Base-by-base conservation (phyloP, 2,113 vertebrate species). In the Promerops cafer region DNA sequence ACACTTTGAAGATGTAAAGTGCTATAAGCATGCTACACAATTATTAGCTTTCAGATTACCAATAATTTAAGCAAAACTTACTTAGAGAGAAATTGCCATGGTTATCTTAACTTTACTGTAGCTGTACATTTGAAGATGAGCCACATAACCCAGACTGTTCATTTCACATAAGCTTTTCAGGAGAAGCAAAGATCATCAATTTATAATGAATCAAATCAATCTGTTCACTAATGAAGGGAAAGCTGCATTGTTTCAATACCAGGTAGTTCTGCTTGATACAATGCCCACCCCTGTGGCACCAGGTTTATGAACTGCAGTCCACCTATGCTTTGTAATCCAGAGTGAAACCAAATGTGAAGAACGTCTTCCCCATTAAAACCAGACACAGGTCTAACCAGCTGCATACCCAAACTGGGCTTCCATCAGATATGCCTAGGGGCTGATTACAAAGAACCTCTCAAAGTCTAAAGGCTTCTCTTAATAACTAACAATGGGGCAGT, bases 1-100 rank as follows among this genome's bases (percentile, higher is more conserved):
- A 92, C 92, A 95, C 90, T 93, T 93, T 65, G 92, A 93, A 92
- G 90, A 86, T 75, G 8, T 76, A 56, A 88, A 94, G 52, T 77
- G 40, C 81, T 87, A 60, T 21, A 93, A 70, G 42, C 37, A 83
- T 72, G 42, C 65, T 81, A 89, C 1, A 4, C 49, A 80, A 75
- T 82, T 70, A 68, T 45, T 64, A 89, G 47, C 40, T 56, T 90
- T 87, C 63, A 86, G 42, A 42, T 75, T 81, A 91, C 35, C 72
- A 76, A 61, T 49, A 71, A 64, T 57, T 95, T 84, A 82, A 68
- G 49, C 40, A 71, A 91, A 95, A 49, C 33, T 81, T 60, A 65
- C 45, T 78, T 42, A 31, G 18, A 89, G 14, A 95, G 31, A 80
- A 93, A 86, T 83, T 68, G 80, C 79, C 26, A 20, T 78, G 33